Percentiles rank a stretch among this genome's conserved stretches.
phyloP scores from a whole-genome alignment of 2,797 vertebrate species.

The Scolopax rusticola region DNA sequence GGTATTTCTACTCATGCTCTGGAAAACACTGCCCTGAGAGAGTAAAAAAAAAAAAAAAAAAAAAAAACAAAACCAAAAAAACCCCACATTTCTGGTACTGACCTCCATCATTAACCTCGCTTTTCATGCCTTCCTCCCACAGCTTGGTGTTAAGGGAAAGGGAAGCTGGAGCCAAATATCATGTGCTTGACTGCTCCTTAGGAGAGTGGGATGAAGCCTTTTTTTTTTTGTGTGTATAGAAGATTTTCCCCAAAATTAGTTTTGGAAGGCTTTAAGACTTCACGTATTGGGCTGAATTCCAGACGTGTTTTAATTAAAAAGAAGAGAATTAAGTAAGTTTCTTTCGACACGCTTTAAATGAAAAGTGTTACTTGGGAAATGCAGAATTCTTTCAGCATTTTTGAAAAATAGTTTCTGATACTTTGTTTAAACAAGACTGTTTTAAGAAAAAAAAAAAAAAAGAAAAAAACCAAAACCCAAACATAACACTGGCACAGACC shows the following conservation, averaged over 20 bases:
- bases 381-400: not conserved
- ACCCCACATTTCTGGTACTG: not conserved
- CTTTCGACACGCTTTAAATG: not conserved
- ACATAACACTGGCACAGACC: not conserved
- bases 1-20: not conserved
- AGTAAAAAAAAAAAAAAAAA: not conserved
- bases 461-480: not conserved
- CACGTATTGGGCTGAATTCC: not conserved
- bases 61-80: too few relatives aligned
- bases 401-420: not conserved
- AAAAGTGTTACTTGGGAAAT: not conserved
- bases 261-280: not conserved
- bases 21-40: not conserved
- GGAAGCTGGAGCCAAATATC: not conserved
- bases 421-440: not conserved
- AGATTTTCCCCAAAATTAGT: not conserved
- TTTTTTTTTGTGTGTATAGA: not conserved
- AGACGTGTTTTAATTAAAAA: not conserved
- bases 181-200: not conserved
- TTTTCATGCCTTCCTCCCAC: not conserved
- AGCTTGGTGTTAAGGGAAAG: not conserved
- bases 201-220: not conserved
- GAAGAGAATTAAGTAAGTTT: not conserved
- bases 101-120: not conserved
- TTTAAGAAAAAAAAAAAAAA: not conserved